Percentiles rank a stretch among this genome's conserved stretches.
phyloP scores from a whole-genome alignment of 2,113 vertebrate species.

The Pandion haliaetus region DNA sequence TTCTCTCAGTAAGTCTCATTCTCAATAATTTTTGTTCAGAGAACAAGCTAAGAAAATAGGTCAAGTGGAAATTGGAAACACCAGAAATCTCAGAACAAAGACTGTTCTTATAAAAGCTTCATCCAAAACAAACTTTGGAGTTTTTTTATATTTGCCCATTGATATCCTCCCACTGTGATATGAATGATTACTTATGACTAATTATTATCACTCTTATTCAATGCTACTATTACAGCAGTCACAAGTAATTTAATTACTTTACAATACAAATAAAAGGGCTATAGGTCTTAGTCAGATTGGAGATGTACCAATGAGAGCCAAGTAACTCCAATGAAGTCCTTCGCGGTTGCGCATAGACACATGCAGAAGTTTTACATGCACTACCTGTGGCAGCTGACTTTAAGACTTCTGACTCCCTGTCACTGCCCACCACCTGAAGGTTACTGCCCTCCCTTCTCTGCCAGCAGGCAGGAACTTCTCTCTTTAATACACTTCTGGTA shows the following conservation, averaged over 20 bases:
- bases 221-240: not conserved
- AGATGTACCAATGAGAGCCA: not conserved
- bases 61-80: slow-evolving; percentile 9
- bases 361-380: not conserved
- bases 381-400: not conserved
- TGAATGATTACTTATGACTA: not conserved
- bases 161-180: not conserved
- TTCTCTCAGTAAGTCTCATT: not conserved
- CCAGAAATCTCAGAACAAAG: not conserved
- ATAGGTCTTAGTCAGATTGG: not conserved
- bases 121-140: not conserved
- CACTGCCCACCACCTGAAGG: not conserved
- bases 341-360: not conserved
- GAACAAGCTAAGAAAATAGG: not conserved
- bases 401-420: not conserved
- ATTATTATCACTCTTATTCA: not conserved
- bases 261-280: not conserved
- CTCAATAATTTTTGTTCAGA: not conserved
- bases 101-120: not conserved
- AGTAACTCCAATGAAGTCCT: not conserved
- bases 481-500: not conserved
- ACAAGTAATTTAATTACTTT: not conserved
- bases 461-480: not conserved
- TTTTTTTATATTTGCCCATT: not conserved
- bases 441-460: not conserved